These are phyloP conservation scores for Perizoma affinitatum DNA, from an alignment of 2,888 invertebrate genomes.

Conservation along the genomic window DNA sequence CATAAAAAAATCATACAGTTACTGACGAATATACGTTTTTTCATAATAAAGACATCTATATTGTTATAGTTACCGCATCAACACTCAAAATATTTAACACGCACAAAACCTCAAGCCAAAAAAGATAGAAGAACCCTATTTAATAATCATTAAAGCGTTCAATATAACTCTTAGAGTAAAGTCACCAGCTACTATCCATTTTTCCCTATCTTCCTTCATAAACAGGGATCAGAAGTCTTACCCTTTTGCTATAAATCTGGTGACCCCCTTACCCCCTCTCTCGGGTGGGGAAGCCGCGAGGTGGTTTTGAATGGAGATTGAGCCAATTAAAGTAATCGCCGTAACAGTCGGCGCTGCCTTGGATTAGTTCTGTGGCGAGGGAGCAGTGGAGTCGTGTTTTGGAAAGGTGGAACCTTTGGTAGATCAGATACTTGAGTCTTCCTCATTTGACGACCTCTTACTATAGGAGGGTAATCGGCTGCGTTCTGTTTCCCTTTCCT, in stretches of 20 bases:
- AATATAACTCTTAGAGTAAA: slow-evolving; percentile 47
- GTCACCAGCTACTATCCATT: slow-evolving; percentile 48
- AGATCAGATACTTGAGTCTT: too few relatives aligned
- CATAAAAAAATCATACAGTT: too few relatives aligned
- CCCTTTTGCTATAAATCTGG: slow-evolving; percentile 82
- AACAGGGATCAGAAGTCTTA: slow-evolving; percentile 81
- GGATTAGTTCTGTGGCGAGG: slow-evolving; percentile 83
- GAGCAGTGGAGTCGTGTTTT: slow-evolving; percentile 36
- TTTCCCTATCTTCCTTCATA: slow-evolving; percentile 82
- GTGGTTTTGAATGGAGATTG: slow-evolving; percentile 86
- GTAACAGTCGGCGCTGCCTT: slow-evolving; percentile 88
- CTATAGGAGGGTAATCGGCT: too few relatives aligned
- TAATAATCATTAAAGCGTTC: slow-evolving; percentile 34
- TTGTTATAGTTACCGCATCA: too few relatives aligned
- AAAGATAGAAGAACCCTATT: slow-evolving; percentile 7
- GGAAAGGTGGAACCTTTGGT: slow-evolving; percentile 3
- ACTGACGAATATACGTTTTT: too few relatives aligned
- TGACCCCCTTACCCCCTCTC: slow-evolving; percentile 50
- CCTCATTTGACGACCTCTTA: too few relatives aligned
- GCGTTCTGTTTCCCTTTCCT: too few relatives aligned
- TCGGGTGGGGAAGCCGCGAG: slow-evolving; percentile 57
- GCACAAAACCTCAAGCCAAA: too few relatives aligned
- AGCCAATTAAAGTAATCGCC: slow-evolving; percentile 89
- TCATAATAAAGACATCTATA: too few relatives aligned
- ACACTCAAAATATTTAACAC: too few relatives aligned